phyloP scores from a whole-genome alignment of 1,140 invertebrate species.

The Aleiodes sp. region DNA sequence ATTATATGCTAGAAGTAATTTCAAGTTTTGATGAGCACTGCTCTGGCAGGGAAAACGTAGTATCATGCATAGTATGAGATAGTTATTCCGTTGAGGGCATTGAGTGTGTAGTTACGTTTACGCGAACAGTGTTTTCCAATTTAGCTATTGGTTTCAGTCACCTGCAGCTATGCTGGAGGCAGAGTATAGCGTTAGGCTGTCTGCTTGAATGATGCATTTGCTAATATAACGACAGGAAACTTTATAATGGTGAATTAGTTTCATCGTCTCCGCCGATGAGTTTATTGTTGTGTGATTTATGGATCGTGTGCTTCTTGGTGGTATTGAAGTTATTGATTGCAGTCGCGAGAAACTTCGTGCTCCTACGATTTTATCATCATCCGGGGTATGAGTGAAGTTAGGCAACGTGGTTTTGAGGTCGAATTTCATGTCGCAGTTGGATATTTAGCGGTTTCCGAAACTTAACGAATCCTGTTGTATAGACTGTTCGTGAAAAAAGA shows the following conservation, averaged over 20 bases:
- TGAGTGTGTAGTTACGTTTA: slow-evolving; percentile 11
- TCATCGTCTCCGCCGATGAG: background rate
- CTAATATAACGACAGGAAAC: background rate
- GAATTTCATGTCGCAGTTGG: too few relatives aligned
- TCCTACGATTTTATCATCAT: too few relatives aligned
- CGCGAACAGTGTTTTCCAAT: slow-evolving; percentile 20
- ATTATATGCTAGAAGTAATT: slow-evolving; percentile 9
- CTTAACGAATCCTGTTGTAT: too few relatives aligned
- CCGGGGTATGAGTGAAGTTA: too few relatives aligned
- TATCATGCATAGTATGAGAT: background rate
- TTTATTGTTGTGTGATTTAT: background rate
- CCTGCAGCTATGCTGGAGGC: background rate
- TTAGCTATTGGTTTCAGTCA: slow-evolving; percentile 8
- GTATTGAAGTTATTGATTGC: too few relatives aligned
- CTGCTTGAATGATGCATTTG: slow-evolving; percentile 6
- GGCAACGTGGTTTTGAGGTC: too few relatives aligned
- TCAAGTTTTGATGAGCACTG: slow-evolving; percentile 20
- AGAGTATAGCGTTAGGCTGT: background rate
- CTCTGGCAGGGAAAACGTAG: background rate
- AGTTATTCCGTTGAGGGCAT: background rate
- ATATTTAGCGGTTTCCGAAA: too few relatives aligned
- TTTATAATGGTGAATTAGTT: background rate
- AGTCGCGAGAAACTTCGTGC: background rate
- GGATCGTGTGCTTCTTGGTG: background rate
- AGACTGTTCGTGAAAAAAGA: too few relatives aligned